Conservation (phyloP, 2,797 vertebrate species). For the Pseudocheirus occidentalis region DNA sequence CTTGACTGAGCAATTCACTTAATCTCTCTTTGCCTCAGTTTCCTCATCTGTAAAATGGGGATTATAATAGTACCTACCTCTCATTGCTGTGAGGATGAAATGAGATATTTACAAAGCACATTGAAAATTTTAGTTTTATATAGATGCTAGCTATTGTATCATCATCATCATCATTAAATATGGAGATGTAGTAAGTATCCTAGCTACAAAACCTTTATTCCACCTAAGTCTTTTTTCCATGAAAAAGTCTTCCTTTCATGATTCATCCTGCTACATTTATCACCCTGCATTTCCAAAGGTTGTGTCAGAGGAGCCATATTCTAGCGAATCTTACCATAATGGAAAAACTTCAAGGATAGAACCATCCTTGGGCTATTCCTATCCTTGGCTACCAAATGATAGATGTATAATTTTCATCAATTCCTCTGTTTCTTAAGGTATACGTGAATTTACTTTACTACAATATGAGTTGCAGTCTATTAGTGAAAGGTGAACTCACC, state of each 20-base stretch:
- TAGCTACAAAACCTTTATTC: not conserved
- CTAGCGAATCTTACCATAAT: not conserved
- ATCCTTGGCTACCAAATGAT: not conserved
- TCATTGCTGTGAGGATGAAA: not conserved
- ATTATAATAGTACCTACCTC: not conserved
- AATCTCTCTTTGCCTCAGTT: not conserved
- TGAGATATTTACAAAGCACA: not conserved
- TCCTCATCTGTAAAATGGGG: not conserved
- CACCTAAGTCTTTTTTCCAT: not conserved
- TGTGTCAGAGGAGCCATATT: not conserved
- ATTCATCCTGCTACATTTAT: not conserved
- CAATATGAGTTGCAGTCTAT: not conserved
- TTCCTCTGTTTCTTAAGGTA: not conserved
- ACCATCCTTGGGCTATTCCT: not conserved
- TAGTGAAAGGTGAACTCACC: not conserved
- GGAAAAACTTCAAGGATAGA: not conserved
- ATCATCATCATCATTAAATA: not conserved
- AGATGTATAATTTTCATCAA: not conserved
- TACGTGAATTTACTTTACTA: not conserved
- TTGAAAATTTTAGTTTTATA: not conserved
- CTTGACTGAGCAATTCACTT: not conserved
- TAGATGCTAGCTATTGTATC: not conserved
- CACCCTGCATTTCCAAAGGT: not conserved
- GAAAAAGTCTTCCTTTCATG: not conserved
- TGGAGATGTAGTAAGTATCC: not conserved